Evolutionary conservation across 2,797 vertebrate genomes (phyloP).

Genomic region (Sebastes melanostomus): DNA sequence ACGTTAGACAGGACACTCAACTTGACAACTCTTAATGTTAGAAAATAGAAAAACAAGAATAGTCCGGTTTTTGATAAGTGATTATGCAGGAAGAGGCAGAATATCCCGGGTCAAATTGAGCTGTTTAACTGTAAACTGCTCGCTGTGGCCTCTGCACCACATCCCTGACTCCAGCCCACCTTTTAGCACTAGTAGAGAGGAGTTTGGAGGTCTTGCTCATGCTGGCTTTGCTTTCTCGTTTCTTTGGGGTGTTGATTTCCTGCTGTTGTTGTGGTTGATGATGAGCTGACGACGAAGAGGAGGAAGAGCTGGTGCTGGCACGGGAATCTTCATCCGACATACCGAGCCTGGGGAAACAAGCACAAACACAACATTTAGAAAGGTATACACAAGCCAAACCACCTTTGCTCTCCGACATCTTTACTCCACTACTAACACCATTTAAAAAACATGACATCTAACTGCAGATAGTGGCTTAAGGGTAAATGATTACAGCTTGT

Average conservation of each 20-base stretch:
- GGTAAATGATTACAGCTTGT: background rate
- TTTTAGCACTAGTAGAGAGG: slow-evolving; percentile 95
- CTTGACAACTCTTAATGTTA: background rate
- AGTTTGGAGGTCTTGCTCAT: slow-evolving; percentile 99
- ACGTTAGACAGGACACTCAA: background rate
- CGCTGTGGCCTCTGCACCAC: background rate
- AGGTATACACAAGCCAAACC: background rate
- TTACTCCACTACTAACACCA: background rate
- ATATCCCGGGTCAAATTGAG: too few relatives aligned
- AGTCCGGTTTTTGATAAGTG: background rate
- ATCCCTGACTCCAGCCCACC: slow-evolving; percentile 68
- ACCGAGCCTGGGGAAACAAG: slow-evolving; percentile 74
- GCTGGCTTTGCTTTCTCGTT: slow-evolving; percentile 93
- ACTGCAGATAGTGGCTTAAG: background rate
- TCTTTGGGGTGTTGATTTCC: slow-evolving; percentile 83
- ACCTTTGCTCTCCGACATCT: background rate
- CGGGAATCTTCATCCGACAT: slow-evolving; percentile 99
- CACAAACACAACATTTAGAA: background rate
- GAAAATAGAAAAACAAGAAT: background rate
- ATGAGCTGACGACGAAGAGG: slow-evolving; percentile 89
- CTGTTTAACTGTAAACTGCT: background rate
- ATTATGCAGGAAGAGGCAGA: rapidly evolving
- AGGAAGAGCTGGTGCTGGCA: slow-evolving; percentile 96
- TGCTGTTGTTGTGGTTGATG: slow-evolving; percentile 81
- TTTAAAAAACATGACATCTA: background rate